These are phyloP conservation scores for Orchestes rusci DNA, from an alignment of 2,888 invertebrate species.

Conservation along the genomic window DNA sequence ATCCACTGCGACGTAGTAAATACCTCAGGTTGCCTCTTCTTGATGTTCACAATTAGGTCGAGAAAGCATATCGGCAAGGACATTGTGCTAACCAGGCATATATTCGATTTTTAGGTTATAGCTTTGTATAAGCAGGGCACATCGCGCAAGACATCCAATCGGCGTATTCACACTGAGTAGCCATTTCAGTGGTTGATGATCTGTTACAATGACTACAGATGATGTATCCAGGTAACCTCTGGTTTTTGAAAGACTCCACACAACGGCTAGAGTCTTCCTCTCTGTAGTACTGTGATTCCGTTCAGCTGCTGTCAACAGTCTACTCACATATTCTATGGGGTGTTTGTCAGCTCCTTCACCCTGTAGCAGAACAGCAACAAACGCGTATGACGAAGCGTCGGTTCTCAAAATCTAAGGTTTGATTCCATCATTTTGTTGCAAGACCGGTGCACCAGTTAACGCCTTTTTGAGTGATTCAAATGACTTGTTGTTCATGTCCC, in stretches of 20 bases:
- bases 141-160: slow-evolving; percentile 35
- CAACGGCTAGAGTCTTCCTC: slow-evolving; percentile 16
- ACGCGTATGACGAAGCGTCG: slow-evolving; percentile 29
- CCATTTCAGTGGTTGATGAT: slow-evolving; percentile 46
- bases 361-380: slow-evolving; percentile 27
- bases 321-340: slow-evolving; percentile 31
- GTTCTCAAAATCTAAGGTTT: slow-evolving; percentile 29
- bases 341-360: slow-evolving; percentile 25
- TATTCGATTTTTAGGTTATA: slow-evolving; percentile 31
- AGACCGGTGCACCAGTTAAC: slow-evolving; percentile 27
- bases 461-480: slow-evolving; percentile 24
- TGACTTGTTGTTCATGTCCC: slow-evolving; percentile 16
- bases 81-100: slow-evolving; percentile 17
- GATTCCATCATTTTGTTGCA: slow-evolving; percentile 24
- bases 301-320: slow-evolving; percentile 27
- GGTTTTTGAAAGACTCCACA: slow-evolving; percentile 33
- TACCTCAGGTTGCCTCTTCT: background rate
- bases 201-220: slow-evolving; percentile 38
- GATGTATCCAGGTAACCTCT: slow-evolving; percentile 39
- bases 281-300: slow-evolving; percentile 27
- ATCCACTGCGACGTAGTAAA: background rate
- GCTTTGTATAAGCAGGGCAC: slow-evolving; percentile 31
- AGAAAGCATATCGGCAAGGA: slow-evolving; percentile 21
- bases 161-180: slow-evolving; percentile 35
- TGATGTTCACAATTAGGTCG: slow-evolving; percentile 4